Evolutionary conservation across 92 coral and sea anemone species (phyloP).

Genomic region (Epizoanthus stellaris): DNA sequence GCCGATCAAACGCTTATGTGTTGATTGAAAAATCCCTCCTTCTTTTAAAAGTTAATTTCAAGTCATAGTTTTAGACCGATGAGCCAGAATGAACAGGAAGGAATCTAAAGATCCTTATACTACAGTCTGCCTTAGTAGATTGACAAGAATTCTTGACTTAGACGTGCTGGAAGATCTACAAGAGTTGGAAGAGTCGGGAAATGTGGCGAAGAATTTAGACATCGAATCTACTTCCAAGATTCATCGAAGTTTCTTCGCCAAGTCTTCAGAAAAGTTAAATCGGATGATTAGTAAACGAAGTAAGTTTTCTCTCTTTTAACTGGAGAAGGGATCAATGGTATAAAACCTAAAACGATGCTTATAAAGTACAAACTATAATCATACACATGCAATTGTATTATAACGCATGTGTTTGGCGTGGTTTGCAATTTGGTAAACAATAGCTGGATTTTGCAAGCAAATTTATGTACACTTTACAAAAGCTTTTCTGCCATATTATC

Average conservation of each 20-base stretch:
- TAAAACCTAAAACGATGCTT: neutral
- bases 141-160: conserved; percentile 84
- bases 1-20: no score
- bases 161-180: conserved; percentile 87
- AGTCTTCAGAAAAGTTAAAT: conserved; percentile 84
- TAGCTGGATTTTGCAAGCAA: neutral
- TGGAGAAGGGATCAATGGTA: no score
- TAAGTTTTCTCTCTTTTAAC: conserved; percentile 30
- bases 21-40: no score
- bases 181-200: conserved; percentile 78
- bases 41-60: no score
- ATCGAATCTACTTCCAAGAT: conserved; percentile 65
- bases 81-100: conserved; percentile 75
- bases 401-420: neutral
- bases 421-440: neutral
- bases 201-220: conserved; percentile 85
- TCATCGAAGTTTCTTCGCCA: conserved; percentile 79
- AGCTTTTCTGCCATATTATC: neutral
- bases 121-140: conserved; percentile 80
- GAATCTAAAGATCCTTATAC: conserved; percentile 87
- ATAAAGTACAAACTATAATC: no score
- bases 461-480: neutral
- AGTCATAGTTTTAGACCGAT: neutral
- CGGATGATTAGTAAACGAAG: conserved; percentile 81
- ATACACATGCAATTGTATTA: no score